Conservation (phyloP, 2,113 vertebrate species). For the Ageneiosus marmoratus region DNA sequence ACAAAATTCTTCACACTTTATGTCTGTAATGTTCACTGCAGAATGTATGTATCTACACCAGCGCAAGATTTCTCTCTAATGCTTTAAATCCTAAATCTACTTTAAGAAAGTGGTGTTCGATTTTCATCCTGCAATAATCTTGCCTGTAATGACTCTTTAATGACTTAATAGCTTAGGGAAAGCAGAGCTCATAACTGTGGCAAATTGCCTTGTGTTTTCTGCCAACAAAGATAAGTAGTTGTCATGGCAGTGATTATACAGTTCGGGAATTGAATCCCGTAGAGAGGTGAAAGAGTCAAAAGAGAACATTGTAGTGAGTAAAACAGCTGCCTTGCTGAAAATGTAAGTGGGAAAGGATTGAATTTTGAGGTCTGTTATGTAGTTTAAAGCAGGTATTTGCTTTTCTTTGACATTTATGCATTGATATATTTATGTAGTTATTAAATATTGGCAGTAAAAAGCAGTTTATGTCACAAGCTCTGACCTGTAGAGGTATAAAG, state of each 20-base stretch:
- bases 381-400: not conserved
- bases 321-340: not conserved
- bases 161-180: constrained; percentile 24
- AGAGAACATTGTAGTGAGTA: not conserved
- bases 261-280: not conserved
- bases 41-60: not conserved
- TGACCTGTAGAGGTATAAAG: not conserved
- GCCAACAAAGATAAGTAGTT: constrained; percentile 25
- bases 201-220: constrained; percentile 32
- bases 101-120: constrained; percentile 3
- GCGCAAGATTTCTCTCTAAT: not conserved
- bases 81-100: constrained; percentile 6
- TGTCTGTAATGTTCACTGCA: not conserved
- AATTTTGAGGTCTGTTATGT: not conserved
- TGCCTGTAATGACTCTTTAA: constrained; percentile 13
- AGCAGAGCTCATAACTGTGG: constrained; percentile 31
- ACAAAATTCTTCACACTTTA: not conserved
- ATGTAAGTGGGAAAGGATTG: not conserved
- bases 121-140: constrained; percentile 7
- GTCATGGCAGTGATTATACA: constrained; percentile 19
- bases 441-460: not conserved
- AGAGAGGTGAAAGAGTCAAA: not conserved
- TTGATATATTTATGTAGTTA: not conserved
- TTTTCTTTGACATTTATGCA: not conserved
- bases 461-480: not conserved